These are phyloP conservation scores for Metacarcinus magister DNA, from an alignment of 2,888 invertebrate species.

Conservation along the genomic window DNA sequence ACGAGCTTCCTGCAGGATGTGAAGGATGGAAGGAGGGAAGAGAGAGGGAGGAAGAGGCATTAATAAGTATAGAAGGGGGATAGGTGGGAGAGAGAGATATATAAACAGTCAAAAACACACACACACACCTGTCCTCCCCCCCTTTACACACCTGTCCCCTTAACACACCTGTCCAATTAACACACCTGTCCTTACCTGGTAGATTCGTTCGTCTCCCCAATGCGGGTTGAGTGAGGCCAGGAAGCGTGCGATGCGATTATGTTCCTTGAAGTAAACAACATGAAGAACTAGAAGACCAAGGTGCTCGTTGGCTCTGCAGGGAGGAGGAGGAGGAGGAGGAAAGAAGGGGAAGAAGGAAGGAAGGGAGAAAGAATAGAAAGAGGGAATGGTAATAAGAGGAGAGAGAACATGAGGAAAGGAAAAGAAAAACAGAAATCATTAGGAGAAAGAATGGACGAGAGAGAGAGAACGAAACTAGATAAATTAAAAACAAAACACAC, in stretches of 20 bases:
- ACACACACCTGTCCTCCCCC: too few species aligned
- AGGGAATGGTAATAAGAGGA: too few species aligned
- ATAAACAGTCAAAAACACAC: neutral
- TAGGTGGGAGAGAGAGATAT: neutral
- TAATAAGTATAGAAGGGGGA: neutral
- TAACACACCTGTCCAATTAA: too few species aligned
- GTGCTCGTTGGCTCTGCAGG: conserved; percentile 77
- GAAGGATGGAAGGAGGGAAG: neutral
- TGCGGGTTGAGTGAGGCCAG: conserved; percentile 73
- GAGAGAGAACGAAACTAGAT: too few species aligned
- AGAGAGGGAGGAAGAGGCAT: neutral
- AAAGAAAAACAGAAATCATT: too few species aligned
- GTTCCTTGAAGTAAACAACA: conserved; percentile 75
- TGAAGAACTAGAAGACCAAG: conserved; percentile 74
- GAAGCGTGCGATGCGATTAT: conserved; percentile 72
- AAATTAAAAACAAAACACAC: too few species aligned
- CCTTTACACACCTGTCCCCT: too few species aligned
- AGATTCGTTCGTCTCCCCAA: conserved; percentile 78
- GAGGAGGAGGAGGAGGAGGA: neutral
- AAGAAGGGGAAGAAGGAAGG: neutral
- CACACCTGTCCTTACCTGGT: conserved; percentile 68
- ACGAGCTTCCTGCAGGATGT: conserved; percentile 71
- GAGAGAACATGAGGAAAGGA: neutral
- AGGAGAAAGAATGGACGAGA: too few species aligned
- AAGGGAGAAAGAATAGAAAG: neutral